These are phyloP conservation scores for Trichoplusia ni DNA, from an alignment of 1,140 invertebrate genomes.

Conservation along the genomic window DNA sequence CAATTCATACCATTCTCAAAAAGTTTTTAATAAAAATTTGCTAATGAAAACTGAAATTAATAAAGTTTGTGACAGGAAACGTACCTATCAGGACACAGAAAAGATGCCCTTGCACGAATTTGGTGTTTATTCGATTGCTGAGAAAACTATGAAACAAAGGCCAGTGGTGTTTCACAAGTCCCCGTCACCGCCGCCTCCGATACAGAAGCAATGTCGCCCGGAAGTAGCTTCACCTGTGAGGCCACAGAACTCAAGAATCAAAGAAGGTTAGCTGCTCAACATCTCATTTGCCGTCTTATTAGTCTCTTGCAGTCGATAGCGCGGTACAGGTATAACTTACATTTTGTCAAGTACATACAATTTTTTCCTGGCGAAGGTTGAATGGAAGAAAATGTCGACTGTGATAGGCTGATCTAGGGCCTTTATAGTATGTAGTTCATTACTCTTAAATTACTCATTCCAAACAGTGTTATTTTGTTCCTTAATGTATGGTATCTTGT, in stretches of 20 bases:
- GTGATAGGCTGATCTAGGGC: too few species aligned
- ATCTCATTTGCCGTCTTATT: too few species aligned
- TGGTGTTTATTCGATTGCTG: conserved; percentile 69
- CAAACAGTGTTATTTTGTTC: conserved; percentile 60
- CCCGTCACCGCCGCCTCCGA: conserved; percentile 53
- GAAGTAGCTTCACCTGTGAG: conserved; percentile 43
- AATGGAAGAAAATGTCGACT: too few species aligned
- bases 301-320: neutral
- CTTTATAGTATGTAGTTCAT: too few species aligned
- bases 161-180: conserved; percentile 53
- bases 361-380: too few species aligned
- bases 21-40: neutral
- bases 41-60: conserved; percentile 35
- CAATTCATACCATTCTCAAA: too few species aligned
- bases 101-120: conserved; percentile 62
- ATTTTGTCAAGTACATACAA: too few species aligned
- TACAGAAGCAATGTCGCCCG: conserved; percentile 45
- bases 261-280: conserved; percentile 53
- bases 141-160: conserved; percentile 50
- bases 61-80: conserved; percentile 61
- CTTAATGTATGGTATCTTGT: neutral
- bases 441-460: too few species aligned
- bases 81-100: conserved; percentile 56
- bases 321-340: too few species aligned
- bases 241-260: conserved; percentile 53